These are phyloP conservation scores for Eonycteris spelaea DNA, from an alignment of 2,113 vertebrate genomes.

Conservation along the genomic window DNA sequence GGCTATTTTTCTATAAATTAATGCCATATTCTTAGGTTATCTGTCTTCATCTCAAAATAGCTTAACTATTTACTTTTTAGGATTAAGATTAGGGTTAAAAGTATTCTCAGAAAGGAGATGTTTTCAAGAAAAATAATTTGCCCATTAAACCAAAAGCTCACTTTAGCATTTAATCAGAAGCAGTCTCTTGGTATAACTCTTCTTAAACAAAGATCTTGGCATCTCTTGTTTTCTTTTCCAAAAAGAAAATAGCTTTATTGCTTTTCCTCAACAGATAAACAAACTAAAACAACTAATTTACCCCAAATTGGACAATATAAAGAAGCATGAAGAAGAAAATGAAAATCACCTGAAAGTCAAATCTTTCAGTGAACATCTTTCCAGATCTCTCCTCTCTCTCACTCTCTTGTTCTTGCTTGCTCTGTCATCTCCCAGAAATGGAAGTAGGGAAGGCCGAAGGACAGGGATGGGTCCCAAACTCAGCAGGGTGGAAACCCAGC, in stretches of 20 bases:
- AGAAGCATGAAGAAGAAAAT: neutral
- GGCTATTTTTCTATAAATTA: neutral
- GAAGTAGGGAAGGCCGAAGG: neutral
- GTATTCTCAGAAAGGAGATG: neutral
- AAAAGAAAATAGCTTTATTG: slow-evolving; percentile 2
- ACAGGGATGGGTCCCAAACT: too few species aligned
- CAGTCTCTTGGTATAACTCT: neutral
- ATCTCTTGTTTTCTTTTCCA: neutral
- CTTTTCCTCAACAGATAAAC: neutral
- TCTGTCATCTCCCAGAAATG: neutral
- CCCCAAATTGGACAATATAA: neutral
- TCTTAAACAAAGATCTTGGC: neutral
- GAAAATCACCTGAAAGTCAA: neutral
- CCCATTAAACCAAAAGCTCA: neutral
- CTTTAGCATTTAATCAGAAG: neutral
- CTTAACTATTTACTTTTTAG: neutral
- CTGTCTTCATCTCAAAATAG: neutral
- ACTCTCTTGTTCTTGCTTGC: neutral
- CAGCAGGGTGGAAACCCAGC: neutral
- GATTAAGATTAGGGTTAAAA: neutral
- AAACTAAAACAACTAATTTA: neutral
- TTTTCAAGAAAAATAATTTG: neutral
- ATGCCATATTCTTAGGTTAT: neutral
- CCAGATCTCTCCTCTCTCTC: neutral
- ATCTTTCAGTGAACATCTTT: neutral